Conservation (phyloP, 2,113 vertebrate genomes). For the Erinaceus europaeus region DNA sequence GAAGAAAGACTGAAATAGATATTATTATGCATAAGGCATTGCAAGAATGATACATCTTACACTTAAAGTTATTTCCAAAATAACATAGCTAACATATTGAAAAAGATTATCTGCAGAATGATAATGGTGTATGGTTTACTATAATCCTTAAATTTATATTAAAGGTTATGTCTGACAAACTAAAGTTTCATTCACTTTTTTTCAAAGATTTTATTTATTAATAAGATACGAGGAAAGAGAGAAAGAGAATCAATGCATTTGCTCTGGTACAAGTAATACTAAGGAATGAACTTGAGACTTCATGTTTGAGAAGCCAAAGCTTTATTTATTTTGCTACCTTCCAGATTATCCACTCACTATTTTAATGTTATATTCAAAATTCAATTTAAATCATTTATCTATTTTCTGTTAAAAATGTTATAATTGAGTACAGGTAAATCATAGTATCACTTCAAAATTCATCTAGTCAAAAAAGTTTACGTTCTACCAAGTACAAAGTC, state of each 20-base stretch:
- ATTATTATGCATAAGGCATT: neutral
- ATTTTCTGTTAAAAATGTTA: neutral
- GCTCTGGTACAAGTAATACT: too few species aligned
- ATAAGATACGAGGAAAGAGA: too few species aligned
- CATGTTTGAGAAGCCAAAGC: neutral
- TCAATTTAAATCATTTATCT: neutral
- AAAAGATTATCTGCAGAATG: neutral
- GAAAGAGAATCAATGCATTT: too few species aligned
- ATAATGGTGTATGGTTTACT: neutral
- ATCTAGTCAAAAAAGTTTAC: neutral
- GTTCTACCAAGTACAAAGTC: neutral
- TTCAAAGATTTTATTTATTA: too few species aligned
- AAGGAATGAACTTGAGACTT: too few species aligned
- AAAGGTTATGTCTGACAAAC: neutral
- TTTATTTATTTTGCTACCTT: neutral
- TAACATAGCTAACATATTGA: neutral
- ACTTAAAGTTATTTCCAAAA: neutral
- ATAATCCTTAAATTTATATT: neutral
- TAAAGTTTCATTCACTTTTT: neutral
- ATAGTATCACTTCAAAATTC: neutral
- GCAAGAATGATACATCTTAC: neutral
- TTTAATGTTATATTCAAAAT: neutral
- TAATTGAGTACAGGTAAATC: neutral
- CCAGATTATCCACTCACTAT: neutral
- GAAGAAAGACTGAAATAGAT: neutral